Evolutionary conservation across 2,113 vertebrate genomes (phyloP).

Genomic region (Salvelinus sp.): DNA sequence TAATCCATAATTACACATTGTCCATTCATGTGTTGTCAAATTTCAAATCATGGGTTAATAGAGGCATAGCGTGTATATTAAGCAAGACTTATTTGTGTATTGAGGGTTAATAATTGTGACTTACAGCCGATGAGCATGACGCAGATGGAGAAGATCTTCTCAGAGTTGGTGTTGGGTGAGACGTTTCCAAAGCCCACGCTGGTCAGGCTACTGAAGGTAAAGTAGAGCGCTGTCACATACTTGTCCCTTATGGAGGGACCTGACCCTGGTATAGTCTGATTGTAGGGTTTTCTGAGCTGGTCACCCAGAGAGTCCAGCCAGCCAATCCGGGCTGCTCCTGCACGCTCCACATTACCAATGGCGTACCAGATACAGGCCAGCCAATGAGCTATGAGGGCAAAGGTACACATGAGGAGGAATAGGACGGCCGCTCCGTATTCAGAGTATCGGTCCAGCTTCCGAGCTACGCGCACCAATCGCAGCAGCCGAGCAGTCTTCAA

Average conservation of each 20-base stretch:
- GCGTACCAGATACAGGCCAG: constrained; percentile 88
- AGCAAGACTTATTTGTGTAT: too few species aligned
- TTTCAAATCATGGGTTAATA: too few species aligned
- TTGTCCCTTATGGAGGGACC: constrained; percentile 89
- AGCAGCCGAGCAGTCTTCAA: constrained; percentile 87
- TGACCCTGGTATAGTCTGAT: constrained; percentile 64
- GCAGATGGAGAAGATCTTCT: constrained; percentile 93
- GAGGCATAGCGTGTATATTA: too few species aligned
- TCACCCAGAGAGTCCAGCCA: constrained; percentile 86
- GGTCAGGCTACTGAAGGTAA: constrained; percentile 93
- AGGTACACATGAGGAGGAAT: constrained; percentile 89
- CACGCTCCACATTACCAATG: constrained; percentile 85
- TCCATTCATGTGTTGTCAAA: too few species aligned
- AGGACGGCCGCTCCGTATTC: constrained; percentile 86
- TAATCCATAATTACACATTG: too few species aligned
- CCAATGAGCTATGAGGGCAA: constrained; percentile 86
- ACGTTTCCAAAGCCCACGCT: constrained; percentile 90
- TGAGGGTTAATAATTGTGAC: constrained; percentile 41
- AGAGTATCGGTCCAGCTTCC: constrained; percentile 86
- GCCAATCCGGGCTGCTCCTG: constrained; percentile 72
- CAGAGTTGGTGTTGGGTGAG: constrained; percentile 90
- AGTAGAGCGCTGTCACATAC: constrained; percentile 90
- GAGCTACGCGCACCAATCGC: constrained; percentile 84
- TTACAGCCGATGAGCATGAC: constrained; percentile 91
- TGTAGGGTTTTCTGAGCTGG: constrained; percentile 85